Percentiles rank a stretch among this genome's conserved stretches.
Evolutionary conservation across 2,888 invertebrate genomes (phyloP).

Genomic region (Thyatira batis): DNA sequence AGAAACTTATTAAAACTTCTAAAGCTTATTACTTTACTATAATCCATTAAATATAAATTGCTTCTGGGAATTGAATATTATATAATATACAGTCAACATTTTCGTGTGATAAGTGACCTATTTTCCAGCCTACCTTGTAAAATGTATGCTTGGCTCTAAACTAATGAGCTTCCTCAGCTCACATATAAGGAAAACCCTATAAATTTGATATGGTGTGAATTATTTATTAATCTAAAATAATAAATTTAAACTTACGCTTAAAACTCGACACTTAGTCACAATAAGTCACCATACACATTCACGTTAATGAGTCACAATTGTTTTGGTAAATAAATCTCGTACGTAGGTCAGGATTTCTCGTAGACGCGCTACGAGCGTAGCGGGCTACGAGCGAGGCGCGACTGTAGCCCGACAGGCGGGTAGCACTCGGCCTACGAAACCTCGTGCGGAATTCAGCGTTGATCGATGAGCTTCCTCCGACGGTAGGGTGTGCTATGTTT

Average conservation of each 20-base stretch:
- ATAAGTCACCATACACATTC: conserved; percentile 32
- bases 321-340: conserved; percentile 14
- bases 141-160: background rate
- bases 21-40: too few relatives aligned
- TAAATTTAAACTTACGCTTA: background rate
- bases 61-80: too few relatives aligned
- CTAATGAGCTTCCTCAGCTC: background rate
- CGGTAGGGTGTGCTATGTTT: conserved; percentile 26
- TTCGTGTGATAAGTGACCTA: too few relatives aligned
- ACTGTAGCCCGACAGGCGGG: conserved; percentile 42
- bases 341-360: conserved; percentile 23
- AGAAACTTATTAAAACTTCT: too few relatives aligned
- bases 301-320: conserved; percentile 19
- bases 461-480: conserved; percentile 47
- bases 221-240: background rate
- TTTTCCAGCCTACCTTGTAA: too few relatives aligned
- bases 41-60: too few relatives aligned
- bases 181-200: background rate
- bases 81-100: too few relatives aligned
- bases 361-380: conserved; percentile 56
- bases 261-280: conserved; percentile 15
- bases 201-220: background rate
- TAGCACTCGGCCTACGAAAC: conserved; percentile 24
- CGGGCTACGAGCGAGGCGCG: conserved; percentile 56
- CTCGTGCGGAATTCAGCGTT: conserved; percentile 24